These are phyloP conservation scores for Neodiprion lecontei DNA, from an alignment of 1,140 invertebrate species.

Conservation along the genomic window DNA sequence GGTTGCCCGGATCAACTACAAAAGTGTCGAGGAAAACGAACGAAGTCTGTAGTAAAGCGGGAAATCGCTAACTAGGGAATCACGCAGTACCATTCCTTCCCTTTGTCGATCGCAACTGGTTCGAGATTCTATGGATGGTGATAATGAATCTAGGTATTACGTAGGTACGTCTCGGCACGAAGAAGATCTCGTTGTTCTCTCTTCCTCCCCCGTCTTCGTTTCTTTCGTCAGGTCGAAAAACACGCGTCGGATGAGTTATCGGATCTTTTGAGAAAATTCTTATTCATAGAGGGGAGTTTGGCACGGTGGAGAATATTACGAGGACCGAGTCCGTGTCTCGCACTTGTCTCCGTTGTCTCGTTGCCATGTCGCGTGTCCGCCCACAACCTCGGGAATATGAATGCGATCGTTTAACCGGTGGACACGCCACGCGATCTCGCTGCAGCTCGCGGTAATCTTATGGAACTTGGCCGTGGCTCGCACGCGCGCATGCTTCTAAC, in stretches of 20 bases:
- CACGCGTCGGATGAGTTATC: slow-evolving; percentile 20
- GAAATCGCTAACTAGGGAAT: no score
- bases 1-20: no score
- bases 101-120: no score
- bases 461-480: not conserved
- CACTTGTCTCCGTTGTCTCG: slow-evolving; percentile 52
- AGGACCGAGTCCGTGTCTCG: slow-evolving; percentile 35
- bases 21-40: no score
- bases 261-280: no score
- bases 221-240: slow-evolving; percentile 38
- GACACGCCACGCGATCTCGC: slow-evolving; percentile 35
- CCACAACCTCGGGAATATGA: slow-evolving; percentile 53
- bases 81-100: no score
- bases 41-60: no score
- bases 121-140: no score
- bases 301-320: slow-evolving; percentile 20
- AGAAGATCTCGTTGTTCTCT: no score
- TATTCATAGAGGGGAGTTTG: slow-evolving; percentile 27
- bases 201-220: slow-evolving; percentile 25
- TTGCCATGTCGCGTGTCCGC: slow-evolving; percentile 55
- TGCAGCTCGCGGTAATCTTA: slow-evolving; percentile 15
- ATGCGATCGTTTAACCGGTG: slow-evolving; percentile 53
- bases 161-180: no score
- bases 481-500: not conserved
- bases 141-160: no score